Evolutionary conservation across 2,113 vertebrate species (phyloP), one percentile per base, ranked within the genome.

Genomic region (Petromus typicus): DNA sequence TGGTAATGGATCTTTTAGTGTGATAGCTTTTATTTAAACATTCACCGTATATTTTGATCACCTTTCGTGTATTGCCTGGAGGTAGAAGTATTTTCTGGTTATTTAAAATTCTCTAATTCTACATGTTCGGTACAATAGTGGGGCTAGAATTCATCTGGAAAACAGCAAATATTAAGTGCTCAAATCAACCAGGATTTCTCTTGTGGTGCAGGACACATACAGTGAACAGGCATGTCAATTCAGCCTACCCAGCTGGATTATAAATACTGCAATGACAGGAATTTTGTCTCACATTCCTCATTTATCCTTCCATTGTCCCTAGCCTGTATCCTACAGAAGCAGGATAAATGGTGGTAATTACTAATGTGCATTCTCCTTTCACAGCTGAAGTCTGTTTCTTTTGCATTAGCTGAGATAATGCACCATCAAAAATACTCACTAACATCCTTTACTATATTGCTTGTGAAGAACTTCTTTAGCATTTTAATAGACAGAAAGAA

Each of bases 361-460:
- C 37, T 86, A 90, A 88, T 63, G 92, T 89, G 11, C 56, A 71
- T 59, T 92, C 45, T 91, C 59, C 54, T 81, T 94, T 79, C 48
- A 96, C n/a, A 95, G 76, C 2, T 67, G 91, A 87, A 87, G 48
- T 79, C 82, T 92, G 43, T 84, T 82, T 94, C 63, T 89, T 91
- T 83, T 89, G 34, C 25, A 27, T 89, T 94, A 79, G 2, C 48
- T 86, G 11, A 91, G 83, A 90, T 43, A 92, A 75, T 61, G 10
- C 32, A 80, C 61, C 2, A 93, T 34, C 51, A 81, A 27, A 76
- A 64, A 90, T 51, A 27, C 30, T 91, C 69, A 48, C 71, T 69
- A 86, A 66, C 18, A 79, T 40, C 32, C 34, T 43, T 95, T 73
- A 30, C 40, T 75, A n/a, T 84, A 32, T 82, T 96, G 34, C 67